These are phyloP conservation scores for Dicycla oo DNA, from an alignment of 2,888 invertebrate genomes.

Conservation along the genomic window DNA sequence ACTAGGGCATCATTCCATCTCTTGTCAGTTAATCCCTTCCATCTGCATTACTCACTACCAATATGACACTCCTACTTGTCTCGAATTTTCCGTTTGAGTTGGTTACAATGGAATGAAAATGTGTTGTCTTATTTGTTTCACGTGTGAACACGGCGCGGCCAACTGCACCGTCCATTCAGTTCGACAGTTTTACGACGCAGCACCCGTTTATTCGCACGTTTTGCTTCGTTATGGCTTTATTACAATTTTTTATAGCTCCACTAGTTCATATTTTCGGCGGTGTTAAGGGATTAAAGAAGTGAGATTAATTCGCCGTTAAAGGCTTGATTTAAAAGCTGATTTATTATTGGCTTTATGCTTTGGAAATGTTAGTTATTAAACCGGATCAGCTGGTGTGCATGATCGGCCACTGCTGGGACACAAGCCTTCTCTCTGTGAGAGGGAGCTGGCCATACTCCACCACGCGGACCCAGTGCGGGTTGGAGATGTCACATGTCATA, in stretches of 20 bases:
- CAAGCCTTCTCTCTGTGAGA: too few species aligned
- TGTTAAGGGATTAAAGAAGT: constrained; percentile 80
- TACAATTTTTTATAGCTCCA: constrained; percentile 85
- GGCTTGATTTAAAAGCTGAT: constrained; percentile 37
- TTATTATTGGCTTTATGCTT: constrained; percentile 5
- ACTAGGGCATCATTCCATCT: not conserved
- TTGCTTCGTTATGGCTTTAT: constrained; percentile 84
- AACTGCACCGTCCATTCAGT: constrained; percentile 79
- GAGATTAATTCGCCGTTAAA: constrained; percentile 68
- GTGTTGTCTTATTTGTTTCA: constrained; percentile 64
- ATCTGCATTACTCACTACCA: not conserved
- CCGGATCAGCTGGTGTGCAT: not conserved
- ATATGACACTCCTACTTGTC: not conserved
- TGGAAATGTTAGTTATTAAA: not conserved
- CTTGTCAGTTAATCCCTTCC: not conserved
- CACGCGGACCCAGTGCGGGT: too few species aligned
- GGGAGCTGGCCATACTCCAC: too few species aligned
- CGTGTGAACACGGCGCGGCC: constrained; percentile 67
- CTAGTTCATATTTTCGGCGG: constrained; percentile 85
- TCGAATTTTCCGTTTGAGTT: constrained; percentile 42
- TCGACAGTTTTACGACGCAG: constrained; percentile 85
- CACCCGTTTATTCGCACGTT: constrained; percentile 83
- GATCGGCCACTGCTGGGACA: too few species aligned
- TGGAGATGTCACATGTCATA: too few species aligned
- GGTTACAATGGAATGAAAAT: constrained; percentile 58